Evolutionary conservation across 2,113 vertebrate genomes (phyloP), one percentile per base, ranked within the genome.

Genomic region (Mustela nigripes): DNA sequence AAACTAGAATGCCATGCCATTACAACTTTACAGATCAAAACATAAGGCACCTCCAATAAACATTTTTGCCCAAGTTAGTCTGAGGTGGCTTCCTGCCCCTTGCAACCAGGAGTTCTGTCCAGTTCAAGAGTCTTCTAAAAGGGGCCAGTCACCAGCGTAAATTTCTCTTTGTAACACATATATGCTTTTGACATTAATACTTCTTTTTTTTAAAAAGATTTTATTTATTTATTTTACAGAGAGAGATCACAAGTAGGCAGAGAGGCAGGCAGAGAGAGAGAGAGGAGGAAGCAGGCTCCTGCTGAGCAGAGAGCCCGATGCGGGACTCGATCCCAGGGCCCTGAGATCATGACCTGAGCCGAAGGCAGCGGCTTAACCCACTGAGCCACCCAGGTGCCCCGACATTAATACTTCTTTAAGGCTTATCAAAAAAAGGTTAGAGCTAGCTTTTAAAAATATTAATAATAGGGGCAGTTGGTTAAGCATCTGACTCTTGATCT

Each of bases 111-210:
- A 92, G 21, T n/a, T 88, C 58, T 65, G 33, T 60, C 18, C 28
- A 91, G 93, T 22, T 80, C 18, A 78, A 86, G 31, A 62, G n/a
- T 95, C 78, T 89, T 96, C 71, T 53, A 86, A 85, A 84, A 86
- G 42, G 3, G 19, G 45, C 63, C 18, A 78, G 15, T 9, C 33
- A 74, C 11, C 18, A 84, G 45, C 4, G 53, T 85, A 42, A 86
- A 42, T 22, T 78, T 89, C 50, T 53, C 67, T 90, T 89, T 78
- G 14, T 58, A 93, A 94, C 4, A 94, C 4, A 62, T 86, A 78
- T 78, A 73, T 19, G 74, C n/a, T 86, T 33, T 83, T 87, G 83
- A 73, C 62, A n/a, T 39, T 50, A 86, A 45, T 58, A 89, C 3
- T 71, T 84, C 82, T 88, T 92, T 82, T 36, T 36, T 36, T 36